Conservation (phyloP, 2,797 vertebrate species). For the Melanotaenia boesemani region DNA sequence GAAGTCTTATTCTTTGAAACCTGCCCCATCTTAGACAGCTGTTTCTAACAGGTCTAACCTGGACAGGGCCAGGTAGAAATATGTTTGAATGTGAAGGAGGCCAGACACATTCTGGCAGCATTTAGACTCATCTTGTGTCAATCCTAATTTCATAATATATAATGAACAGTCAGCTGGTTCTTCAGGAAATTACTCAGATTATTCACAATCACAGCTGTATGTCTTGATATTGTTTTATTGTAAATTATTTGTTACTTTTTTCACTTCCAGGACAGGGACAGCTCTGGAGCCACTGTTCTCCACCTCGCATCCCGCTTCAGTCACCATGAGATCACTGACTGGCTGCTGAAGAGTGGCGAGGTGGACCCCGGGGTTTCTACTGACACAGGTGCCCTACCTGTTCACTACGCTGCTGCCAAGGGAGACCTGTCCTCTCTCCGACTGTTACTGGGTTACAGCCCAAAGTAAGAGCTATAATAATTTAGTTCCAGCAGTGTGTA, state of each 20-base stretch:
- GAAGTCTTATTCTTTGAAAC: background rate
- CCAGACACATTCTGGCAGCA: background rate
- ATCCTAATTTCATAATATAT: background rate
- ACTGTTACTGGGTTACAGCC: constrained; percentile 89
- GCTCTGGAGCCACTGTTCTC: constrained; percentile 93
- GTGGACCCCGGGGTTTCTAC: constrained; percentile 88
- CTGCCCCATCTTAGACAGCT: background rate
- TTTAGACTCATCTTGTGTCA: background rate
- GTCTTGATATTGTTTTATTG: background rate
- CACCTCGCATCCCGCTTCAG: constrained; percentile 96
- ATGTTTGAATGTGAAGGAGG: background rate
- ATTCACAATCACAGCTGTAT: background rate
- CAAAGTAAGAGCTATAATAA: constrained; percentile 86
- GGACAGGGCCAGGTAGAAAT: background rate
- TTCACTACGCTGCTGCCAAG: constrained; percentile 98
- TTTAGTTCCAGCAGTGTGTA: background rate
- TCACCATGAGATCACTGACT: constrained; percentile 92
- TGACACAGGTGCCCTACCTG: constrained; percentile 90
- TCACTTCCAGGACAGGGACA: constrained; percentile 88
- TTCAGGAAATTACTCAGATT: background rate
- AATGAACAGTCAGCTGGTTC: background rate
- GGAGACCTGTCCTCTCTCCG: constrained; percentile 93
- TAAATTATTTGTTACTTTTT: background rate
- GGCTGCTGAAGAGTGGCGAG: constrained; percentile 90
- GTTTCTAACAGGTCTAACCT: background rate